A percentile compares a stretch with the other conserved stretches of the same genome.
These are phyloP conservation scores for Eriosoma lanigerum DNA, from an alignment of 1,140 invertebrate species.

Conservation along the genomic window DNA sequence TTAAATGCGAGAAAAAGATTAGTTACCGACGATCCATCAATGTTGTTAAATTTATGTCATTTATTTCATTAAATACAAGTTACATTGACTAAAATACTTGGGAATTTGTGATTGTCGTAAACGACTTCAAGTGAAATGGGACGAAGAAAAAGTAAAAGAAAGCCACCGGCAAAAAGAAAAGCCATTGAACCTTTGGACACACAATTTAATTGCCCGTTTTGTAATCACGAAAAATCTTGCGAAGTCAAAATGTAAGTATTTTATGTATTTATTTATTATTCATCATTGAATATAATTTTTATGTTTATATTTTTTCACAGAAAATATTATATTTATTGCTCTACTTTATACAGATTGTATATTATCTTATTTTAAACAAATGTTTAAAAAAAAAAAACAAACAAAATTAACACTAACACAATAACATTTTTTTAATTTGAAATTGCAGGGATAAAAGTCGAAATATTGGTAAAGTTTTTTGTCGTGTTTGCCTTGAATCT, in stretches of 20 bases:
- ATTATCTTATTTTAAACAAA: too few species aligned
- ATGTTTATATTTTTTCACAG: too few species aligned
- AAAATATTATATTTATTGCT: too few species aligned
- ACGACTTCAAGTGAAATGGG: slow-evolving; percentile 69
- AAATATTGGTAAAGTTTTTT: slow-evolving; percentile 90
- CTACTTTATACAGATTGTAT: too few species aligned
- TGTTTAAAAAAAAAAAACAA: too few species aligned
- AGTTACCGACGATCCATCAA: too few species aligned
- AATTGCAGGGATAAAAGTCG: slow-evolving; percentile 85
- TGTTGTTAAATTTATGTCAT: too few species aligned
- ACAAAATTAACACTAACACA: too few species aligned
- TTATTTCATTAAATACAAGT: too few species aligned
- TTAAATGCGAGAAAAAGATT: too few species aligned
- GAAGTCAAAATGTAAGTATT: slow-evolving; percentile 95
- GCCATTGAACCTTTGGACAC: slow-evolving; percentile 91
- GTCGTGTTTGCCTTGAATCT: slow-evolving; percentile 93
- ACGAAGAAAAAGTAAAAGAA: slow-evolving; percentile 93
- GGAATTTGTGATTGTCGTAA: too few species aligned
- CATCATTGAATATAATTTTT: background rate
- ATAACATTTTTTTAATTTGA: slow-evolving; percentile 50
- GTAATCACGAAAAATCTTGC: slow-evolving; percentile 99
- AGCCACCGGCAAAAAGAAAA: slow-evolving; percentile 93
- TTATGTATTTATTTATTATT: background rate
- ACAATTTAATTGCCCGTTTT: slow-evolving; percentile 99
- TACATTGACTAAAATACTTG: too few species aligned